phyloP scores from a whole-genome alignment of 2,797 vertebrate genomes.

The Gobionotothen gibberifrons region DNA sequence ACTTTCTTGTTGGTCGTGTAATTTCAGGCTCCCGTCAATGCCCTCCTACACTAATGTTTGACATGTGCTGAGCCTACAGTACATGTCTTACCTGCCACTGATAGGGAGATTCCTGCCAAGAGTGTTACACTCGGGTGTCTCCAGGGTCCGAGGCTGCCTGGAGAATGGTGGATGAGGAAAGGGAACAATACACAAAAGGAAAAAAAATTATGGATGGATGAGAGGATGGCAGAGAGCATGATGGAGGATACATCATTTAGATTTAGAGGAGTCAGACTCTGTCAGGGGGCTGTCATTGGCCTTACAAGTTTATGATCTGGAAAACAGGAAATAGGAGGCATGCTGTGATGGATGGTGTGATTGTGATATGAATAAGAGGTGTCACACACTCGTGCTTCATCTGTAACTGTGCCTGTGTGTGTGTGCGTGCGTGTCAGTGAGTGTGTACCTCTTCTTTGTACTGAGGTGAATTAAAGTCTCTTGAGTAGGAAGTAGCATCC shows the following conservation, averaged over 20 bases:
- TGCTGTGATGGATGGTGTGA: conserved; percentile 61
- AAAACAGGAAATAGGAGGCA: conserved; percentile 61
- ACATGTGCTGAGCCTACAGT: conserved; percentile 62
- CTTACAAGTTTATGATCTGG: conserved; percentile 68
- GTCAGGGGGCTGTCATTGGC: conserved; percentile 43
- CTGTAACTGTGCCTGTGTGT: conserved; percentile 27
- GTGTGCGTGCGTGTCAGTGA: conserved; percentile 30
- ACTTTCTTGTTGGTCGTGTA: background rate
- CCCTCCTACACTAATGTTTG: conserved; percentile 15
- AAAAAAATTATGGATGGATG: conserved; percentile 54
- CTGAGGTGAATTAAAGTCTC: conserved; percentile 86
- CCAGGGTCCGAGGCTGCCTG: conserved; percentile 94
- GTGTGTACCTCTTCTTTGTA: conserved; percentile 84
- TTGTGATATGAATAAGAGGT: conserved; percentile 51
- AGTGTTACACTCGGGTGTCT: conserved; percentile 92
- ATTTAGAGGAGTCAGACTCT: conserved; percentile 49
- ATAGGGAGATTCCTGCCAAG: conserved; percentile 90
- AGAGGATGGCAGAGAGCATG: conserved; percentile 59
- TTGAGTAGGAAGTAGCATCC: conserved; percentile 82
- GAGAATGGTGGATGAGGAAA: conserved; percentile 86
- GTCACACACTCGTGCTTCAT: conserved; percentile 57
- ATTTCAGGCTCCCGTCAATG: background rate
- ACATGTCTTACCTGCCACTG: conserved; percentile 92
- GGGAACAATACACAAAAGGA: conserved; percentile 72
- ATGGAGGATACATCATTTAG: conserved; percentile 63